Evolutionary conservation across 2,113 vertebrate species (phyloP).

Genomic region (Pyrgilauda ruficollis): DNA sequence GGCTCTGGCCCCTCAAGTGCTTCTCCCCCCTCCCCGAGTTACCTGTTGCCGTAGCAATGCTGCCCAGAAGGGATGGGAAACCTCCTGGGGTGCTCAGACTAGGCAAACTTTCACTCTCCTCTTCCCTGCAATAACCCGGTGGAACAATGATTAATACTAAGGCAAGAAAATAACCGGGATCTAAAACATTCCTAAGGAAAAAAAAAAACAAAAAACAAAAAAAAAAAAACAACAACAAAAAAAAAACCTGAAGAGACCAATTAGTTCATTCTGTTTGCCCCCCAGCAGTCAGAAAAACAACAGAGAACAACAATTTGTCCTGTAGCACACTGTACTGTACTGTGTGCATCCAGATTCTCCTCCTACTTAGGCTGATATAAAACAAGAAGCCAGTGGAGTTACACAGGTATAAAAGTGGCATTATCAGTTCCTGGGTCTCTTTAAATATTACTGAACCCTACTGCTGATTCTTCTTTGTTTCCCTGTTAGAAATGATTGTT

Average conservation of each 20-base stretch:
- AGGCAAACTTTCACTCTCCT: neutral
- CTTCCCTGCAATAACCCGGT: neutral
- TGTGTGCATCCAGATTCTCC: neutral
- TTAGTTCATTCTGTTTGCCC: neutral
- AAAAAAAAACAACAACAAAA: neutral
- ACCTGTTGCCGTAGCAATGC: neutral
- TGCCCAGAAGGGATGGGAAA: neutral
- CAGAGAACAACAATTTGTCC: neutral
- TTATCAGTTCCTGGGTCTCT: slow-evolving; percentile 26
- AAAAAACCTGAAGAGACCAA: neutral
- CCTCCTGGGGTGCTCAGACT: neutral
- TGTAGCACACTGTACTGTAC: neutral
- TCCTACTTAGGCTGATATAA: neutral
- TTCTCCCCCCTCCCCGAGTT: rapidly evolving
- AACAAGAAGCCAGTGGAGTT: neutral
- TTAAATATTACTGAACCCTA: slow-evolving; percentile 36
- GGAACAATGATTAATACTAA: neutral
- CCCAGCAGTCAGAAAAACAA: neutral
- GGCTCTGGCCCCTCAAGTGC: neutral
- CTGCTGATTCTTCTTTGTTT: slow-evolving; percentile 48
- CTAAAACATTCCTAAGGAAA: neutral
- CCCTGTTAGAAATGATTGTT: slow-evolving; percentile 59
- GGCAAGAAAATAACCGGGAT: neutral
- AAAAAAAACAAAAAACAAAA: neutral
- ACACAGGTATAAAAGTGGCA: neutral